These are phyloP conservation scores for Sebastes taczanowskii DNA, from an alignment of 2,797 vertebrate genomes.

Conservation along the genomic window DNA sequence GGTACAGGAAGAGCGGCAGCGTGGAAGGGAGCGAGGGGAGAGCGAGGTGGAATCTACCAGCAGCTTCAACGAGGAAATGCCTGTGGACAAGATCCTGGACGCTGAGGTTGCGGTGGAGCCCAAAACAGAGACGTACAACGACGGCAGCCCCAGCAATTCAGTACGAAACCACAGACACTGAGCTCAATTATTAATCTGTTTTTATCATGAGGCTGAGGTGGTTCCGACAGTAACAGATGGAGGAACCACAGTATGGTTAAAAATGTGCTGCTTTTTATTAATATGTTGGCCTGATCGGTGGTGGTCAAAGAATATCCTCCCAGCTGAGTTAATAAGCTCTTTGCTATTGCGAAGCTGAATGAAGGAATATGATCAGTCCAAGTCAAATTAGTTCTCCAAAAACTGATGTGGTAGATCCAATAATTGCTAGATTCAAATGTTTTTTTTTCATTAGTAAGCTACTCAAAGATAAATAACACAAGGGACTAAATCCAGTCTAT, in stretches of 20 bases:
- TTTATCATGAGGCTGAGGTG: background rate
- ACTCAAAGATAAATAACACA: background rate
- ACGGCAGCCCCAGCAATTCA: constrained; percentile 87
- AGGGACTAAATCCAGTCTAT: background rate
- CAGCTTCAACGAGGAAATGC: constrained; percentile 91
- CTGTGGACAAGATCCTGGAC: constrained; percentile 96
- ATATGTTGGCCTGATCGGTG: background rate
- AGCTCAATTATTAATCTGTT: background rate
- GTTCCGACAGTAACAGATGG: background rate
- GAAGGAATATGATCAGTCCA: background rate
- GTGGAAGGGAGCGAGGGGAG: constrained; percentile 91
- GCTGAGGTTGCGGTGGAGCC: constrained; percentile 95
- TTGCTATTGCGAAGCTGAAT: background rate
- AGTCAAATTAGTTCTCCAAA: background rate
- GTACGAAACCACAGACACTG: constrained; percentile 70
- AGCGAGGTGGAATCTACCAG: constrained; percentile 88
- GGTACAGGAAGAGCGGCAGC: constrained; percentile 96
- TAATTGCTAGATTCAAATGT: background rate
- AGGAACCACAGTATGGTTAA: background rate
- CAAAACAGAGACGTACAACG: constrained; percentile 90
- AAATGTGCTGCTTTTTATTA: background rate
- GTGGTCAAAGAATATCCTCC: background rate
- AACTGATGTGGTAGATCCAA: background rate
- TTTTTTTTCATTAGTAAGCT: background rate
- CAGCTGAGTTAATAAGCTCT: background rate